Conservation (phyloP, 2,888 invertebrate species). For the Allophyes oxyacanthae region DNA sequence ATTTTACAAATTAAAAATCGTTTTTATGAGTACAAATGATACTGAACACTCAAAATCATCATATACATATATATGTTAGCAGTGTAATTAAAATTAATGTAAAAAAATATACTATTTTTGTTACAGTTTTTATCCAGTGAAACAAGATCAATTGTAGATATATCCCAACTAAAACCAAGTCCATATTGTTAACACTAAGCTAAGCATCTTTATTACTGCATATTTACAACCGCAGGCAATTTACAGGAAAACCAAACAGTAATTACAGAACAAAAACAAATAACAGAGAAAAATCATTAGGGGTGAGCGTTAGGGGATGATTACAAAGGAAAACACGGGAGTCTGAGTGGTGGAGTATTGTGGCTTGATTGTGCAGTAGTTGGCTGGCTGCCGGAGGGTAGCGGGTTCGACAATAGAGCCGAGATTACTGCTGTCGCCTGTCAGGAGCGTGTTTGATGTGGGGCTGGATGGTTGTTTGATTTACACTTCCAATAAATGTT, state of each 20-base stretch:
- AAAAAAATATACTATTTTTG: not conserved
- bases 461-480: constrained; percentile 56
- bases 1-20: no score
- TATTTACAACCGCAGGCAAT: constrained; percentile 82
- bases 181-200: constrained; percentile 39
- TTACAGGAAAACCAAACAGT: constrained; percentile 86
- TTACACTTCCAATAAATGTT: constrained; percentile 60
- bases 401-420: constrained; percentile 78
- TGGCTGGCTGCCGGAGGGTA: constrained; percentile 68
- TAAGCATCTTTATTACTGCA: constrained; percentile 60
- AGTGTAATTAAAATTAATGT: no score
- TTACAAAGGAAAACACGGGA: constrained; percentile 81
- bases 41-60: no score
- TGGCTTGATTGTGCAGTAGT: constrained; percentile 71
- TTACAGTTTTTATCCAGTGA: not conserved
- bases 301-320: constrained; percentile 73
- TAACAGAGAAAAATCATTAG: constrained; percentile 85
- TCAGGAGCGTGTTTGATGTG: constrained; percentile 64
- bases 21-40: no score
- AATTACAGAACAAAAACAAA: constrained; percentile 88
- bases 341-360: constrained; percentile 72
- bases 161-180: no score
- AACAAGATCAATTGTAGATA: no score
- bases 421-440: constrained; percentile 83
- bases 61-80: no score